Conservation (phyloP, 2,113 vertebrate genomes). For the Sisor rabdophorus region DNA sequence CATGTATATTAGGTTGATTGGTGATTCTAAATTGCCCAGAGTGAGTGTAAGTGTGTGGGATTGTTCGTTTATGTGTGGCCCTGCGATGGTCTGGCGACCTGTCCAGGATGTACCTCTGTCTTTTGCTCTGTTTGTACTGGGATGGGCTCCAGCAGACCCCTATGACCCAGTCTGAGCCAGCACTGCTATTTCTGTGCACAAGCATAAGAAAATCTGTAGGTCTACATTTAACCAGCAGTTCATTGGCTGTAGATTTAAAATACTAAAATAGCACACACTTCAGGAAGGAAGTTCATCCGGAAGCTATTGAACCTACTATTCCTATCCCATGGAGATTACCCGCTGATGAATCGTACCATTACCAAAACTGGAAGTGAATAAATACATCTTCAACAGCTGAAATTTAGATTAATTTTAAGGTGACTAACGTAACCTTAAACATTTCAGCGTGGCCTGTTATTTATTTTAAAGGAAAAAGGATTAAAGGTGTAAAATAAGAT, state of each 20-base stretch:
- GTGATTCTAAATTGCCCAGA: too few relatives aligned
- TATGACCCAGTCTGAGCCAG: background rate
- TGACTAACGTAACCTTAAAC: conserved; percentile 19
- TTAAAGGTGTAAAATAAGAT: background rate
- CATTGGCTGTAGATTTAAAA: conserved; percentile 15
- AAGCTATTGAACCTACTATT: conserved; percentile 33
- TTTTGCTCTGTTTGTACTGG: too few relatives aligned
- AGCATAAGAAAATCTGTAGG: background rate
- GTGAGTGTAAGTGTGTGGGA: too few relatives aligned
- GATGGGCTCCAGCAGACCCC: too few relatives aligned
- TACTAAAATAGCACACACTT: conserved; percentile 14
- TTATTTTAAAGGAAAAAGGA: conserved; percentile 10
- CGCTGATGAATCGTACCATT: conserved; percentile 40
- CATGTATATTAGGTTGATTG: too few relatives aligned
- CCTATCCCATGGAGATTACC: conserved; percentile 27
- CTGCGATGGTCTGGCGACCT: too few relatives aligned
- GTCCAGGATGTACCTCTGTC: too few relatives aligned
- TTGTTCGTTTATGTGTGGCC: too few relatives aligned
- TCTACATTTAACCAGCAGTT: conserved; percentile 8
- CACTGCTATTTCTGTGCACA: background rate
- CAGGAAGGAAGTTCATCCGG: conserved; percentile 28
- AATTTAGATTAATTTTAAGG: conserved; percentile 29
- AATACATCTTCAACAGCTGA: conserved; percentile 29
- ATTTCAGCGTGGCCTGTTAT: background rate
- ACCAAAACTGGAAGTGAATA: conserved; percentile 24